Evolutionary conservation across 2,797 vertebrate genomes (phyloP), one percentile per base, ranked within the genome.

Genomic region (Chelon auratus): DNA sequence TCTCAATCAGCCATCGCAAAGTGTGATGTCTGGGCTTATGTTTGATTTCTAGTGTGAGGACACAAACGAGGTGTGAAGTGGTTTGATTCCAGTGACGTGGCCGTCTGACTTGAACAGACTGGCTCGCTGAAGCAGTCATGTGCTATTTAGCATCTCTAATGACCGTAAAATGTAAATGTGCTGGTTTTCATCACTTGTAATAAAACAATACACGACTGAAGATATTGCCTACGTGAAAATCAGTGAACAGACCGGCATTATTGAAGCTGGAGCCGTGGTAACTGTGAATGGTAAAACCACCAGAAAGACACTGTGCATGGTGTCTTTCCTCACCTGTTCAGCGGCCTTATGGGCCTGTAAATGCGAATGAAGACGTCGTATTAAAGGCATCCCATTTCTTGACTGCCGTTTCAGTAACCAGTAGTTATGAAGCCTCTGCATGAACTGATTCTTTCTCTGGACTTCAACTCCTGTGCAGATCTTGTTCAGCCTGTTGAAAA

Each of bases 381-480:
- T 97, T 61, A 99, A 95, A 45, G 98, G 98, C 73, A 97, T 96
- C 30, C 98, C 98, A 0, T 99, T 99, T 83, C 97, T 94, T 0
- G 97, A 97, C 93, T 98, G 98, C 33, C 98, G 95, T 84, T 99
- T 99, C 79, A 99, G 91, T 74, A 99, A 91, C 98, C 98, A 99
- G 91, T 98, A 99, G 91, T 93, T 99, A 90, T 99, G 98, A 72
- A 99, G 96, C 89, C 97, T 93, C 92, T 98, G 97, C 96, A 99
- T 97, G 92, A 99, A 99, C 87, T 98, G 97, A 89, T 95, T 98
- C 92, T 99, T 99, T 91, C 96, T 96, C 90, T 98, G 97, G 83
- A 99, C 93, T 69, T 95, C 95, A 12, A 98, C 95, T 72, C 97
- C 97, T 42, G 96, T 98, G 94, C 97, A 97, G 91, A 99, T 97